Evolutionary conservation across 1,140 invertebrate species (phyloP).

Genomic region (Monomorium pharaonis): DNA sequence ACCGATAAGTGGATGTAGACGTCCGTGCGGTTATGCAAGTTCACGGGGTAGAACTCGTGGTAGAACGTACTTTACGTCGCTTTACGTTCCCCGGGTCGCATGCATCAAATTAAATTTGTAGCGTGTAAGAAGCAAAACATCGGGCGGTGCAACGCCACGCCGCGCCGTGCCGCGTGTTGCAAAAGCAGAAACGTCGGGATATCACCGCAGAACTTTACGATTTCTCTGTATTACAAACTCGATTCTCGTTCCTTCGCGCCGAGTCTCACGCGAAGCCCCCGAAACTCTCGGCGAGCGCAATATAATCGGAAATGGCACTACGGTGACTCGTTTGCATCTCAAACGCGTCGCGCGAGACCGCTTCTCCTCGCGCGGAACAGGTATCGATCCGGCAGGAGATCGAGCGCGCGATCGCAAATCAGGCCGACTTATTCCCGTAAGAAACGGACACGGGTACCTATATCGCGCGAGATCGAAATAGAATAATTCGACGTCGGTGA

Average conservation of each 20-base stretch:
- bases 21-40: constrained; percentile 23
- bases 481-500: constrained; percentile 59
- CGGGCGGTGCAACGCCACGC: background rate
- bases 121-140: constrained; percentile 32
- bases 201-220: constrained; percentile 29
- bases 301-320: constrained; percentile 35
- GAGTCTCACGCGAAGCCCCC: constrained; percentile 22
- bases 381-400: constrained; percentile 30
- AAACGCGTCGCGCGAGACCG: constrained; percentile 30
- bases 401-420: constrained; percentile 32
- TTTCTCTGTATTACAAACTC: constrained; percentile 37
- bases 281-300: constrained; percentile 19
- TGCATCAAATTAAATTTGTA: constrained; percentile 40
- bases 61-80: constrained; percentile 35
- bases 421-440: constrained; percentile 9
- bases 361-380: background rate
- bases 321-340: constrained; percentile 45
- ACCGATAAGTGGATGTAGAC: constrained; percentile 2
- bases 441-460: background rate
- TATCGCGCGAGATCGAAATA: constrained; percentile 33
- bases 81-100: constrained; percentile 30
- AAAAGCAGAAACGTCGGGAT: background rate
- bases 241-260: constrained; percentile 35
- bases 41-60: background rate
- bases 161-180: no score